phyloP scores from a whole-genome alignment of 2,113 vertebrate genomes.

The Octodon degus region DNA sequence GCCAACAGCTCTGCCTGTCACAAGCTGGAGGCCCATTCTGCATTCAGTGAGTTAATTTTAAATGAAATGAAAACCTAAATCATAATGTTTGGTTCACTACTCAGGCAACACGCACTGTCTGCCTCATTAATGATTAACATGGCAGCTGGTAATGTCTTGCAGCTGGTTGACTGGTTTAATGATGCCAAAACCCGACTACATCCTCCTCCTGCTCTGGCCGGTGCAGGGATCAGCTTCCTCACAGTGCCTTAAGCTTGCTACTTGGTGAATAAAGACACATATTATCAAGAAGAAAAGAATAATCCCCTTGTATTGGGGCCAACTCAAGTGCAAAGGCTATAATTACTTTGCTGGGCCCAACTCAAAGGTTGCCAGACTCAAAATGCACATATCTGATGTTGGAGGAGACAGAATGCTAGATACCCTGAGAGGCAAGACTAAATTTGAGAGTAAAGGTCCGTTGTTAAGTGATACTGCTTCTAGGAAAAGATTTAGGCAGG shows the following conservation, averaged over 20 bases:
- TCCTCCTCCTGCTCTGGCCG: conserved; percentile 57
- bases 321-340: background rate
- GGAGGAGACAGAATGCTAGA: background rate
- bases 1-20: conserved; percentile 74
- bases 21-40: conserved; percentile 68
- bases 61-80: conserved; percentile 79
- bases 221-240: conserved; percentile 4
- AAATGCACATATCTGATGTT: background rate
- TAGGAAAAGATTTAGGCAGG: background rate
- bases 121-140: conserved; percentile 83
- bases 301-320: background rate
- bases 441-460: background rate
- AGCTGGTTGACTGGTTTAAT: conserved; percentile 78
- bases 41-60: conserved; percentile 81
- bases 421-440: background rate
- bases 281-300: conserved; percentile 29
- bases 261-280: background rate
- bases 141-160: conserved; percentile 80
- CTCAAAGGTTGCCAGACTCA: background rate
- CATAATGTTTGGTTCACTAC: conserved; percentile 80
- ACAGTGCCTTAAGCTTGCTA: background rate
- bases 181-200: conserved; percentile 67
- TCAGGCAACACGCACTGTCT: conserved; percentile 77
- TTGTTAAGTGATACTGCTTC: background rate
- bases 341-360: background rate